Evolutionary conservation across 2,797 vertebrate species (phyloP), one percentile per base, ranked within the genome.

Genomic region (Urocyon cinereoargenteus): DNA sequence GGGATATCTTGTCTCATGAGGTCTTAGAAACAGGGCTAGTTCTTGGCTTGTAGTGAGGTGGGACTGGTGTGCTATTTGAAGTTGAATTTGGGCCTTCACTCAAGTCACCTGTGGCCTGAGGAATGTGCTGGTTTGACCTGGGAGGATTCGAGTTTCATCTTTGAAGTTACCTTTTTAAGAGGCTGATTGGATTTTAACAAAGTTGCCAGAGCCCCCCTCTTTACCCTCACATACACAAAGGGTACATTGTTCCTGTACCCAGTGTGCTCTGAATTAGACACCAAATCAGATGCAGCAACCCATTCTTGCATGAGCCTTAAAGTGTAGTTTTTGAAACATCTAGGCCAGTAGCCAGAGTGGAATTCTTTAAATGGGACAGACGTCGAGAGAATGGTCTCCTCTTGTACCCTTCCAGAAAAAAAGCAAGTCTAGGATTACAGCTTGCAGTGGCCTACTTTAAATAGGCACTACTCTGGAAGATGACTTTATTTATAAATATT

Each of bases 401-500:
- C 59, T 89, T 83, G 34, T 16, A 95, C 53, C 36, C 87, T 86
- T 75, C 61, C 73, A 75, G 59, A 91, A 95, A 96, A 75, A 92
- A 86, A 93, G 83, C 64, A 51, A 64, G 36, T 93, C 49, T 97
- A 92, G 81, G 83, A 94, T 98, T 98, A 81, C 84, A 97, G 86
- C 64, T 92, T 96, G 96, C 97, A 98, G 93, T 97, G 97, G 95
- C 94, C 97, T 98, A 91, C 94, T 97, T 98, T 96, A 96, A 98
- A 96, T 21, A 98, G 97, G 97, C 92, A 97, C 57, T 95, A 75
- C 51, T 95, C 97, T 98, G 97, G 96, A 96, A 98, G 83, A 97
- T 97, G 96, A 98, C 84, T 98, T 98, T 98, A 98, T 98, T 98
- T 98, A 98, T 98, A 98, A 98, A 98, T 98, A 98, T 98, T 97